Conservation (phyloP, 2,113 vertebrate species). For the Phalacrocorax carbo region DNA sequence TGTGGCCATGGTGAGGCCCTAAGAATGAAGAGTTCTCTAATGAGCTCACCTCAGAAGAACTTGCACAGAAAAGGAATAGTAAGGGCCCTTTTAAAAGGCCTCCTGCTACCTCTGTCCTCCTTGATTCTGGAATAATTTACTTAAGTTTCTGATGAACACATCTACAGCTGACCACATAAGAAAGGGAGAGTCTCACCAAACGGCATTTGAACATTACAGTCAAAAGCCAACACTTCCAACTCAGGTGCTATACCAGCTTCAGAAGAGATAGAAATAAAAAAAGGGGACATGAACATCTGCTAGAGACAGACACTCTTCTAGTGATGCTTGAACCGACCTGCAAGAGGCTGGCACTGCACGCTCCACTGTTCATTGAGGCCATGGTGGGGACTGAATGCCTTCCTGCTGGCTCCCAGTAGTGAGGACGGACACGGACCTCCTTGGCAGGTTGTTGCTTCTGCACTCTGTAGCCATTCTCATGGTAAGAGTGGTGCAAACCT, state of each 20-base stretch:
- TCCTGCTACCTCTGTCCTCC: neutral
- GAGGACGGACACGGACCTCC: neutral
- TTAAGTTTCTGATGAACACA: neutral
- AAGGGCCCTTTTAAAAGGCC: neutral
- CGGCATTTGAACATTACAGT: neutral
- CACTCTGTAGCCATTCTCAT: neutral
- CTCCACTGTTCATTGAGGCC: neutral
- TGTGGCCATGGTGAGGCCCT: accelerated
- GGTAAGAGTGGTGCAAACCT: neutral
- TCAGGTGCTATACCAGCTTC: neutral
- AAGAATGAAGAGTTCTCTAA: neutral
- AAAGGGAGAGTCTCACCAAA: neutral
- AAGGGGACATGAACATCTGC: neutral
- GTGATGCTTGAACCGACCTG: neutral
- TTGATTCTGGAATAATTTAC: neutral
- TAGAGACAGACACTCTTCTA: neutral
- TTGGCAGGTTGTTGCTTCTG: neutral
- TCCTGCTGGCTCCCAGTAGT: neutral
- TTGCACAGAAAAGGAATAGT: neutral
- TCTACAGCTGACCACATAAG: neutral
- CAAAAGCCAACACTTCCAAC: neutral
- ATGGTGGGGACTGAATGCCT: neutral
- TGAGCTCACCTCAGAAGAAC: neutral
- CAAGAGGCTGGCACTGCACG: neutral
- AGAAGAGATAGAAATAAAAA: neutral